phyloP scores from a whole-genome alignment of 2,797 vertebrate species.

The Telmatherina bonti region DNA sequence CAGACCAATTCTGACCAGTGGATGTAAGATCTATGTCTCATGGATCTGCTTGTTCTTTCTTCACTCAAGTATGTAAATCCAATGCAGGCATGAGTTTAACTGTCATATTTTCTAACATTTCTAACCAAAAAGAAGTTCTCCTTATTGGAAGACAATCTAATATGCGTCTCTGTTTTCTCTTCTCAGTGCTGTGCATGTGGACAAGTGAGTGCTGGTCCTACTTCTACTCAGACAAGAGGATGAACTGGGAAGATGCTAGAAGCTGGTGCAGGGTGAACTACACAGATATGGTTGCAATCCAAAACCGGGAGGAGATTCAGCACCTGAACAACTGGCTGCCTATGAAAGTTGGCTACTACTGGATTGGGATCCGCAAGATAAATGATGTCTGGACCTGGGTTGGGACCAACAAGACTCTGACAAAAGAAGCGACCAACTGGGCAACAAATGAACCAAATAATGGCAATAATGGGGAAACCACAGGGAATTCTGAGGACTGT shows the following conservation, averaged over 20 bases:
- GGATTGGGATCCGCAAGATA: constrained; percentile 88
- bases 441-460: constrained; percentile 82
- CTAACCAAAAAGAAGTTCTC: accelerated
- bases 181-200: constrained; percentile 74
- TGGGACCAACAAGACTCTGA: constrained; percentile 83
- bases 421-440: constrained; percentile 83
- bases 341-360: constrained; percentile 63
- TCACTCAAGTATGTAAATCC: constrained; percentile 69
- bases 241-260: constrained; percentile 76
- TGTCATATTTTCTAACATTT: not conserved
- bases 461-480: accelerated
- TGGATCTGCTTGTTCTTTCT: constrained; percentile 58
- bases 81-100: constrained; percentile 40
- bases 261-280: constrained; percentile 70
- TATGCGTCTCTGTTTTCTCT: constrained; percentile 16
- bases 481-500: constrained; percentile 71
- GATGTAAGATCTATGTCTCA: constrained; percentile 29
- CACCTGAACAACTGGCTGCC: constrained; percentile 78
- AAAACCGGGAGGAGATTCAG: constrained; percentile 82
- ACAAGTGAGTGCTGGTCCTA: constrained; percentile 82
- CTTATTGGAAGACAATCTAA: constrained; percentile 8
- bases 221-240: constrained; percentile 63
- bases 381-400: constrained; percentile 84
- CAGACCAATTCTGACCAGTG: constrained; percentile 28
- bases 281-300: constrained; percentile 88